Percentiles rank a stretch among this genome's conserved stretches.
Conservation (phyloP, 1,140 invertebrate species). For the Cotesia chilonis region DNA sequence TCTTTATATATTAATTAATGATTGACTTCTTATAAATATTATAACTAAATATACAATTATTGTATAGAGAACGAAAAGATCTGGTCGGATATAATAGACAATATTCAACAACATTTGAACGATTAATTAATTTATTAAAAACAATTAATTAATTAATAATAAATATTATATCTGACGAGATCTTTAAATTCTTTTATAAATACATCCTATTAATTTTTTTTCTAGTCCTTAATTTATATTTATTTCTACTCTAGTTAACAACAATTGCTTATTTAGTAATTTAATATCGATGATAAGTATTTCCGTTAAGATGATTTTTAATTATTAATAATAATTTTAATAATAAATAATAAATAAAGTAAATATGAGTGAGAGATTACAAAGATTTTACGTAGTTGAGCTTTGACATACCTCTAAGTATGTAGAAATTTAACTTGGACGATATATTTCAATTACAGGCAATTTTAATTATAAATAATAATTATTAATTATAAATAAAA, state of each 20-base stretch:
- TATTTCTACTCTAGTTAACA: slow-evolving; percentile 7
- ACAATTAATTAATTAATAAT: slow-evolving; percentile 1
- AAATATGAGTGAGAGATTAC: not conserved
- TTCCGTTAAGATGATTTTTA: slow-evolving; percentile 11
- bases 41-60: slow-evolving; percentile 38
- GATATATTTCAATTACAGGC: no score
- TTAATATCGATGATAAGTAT: slow-evolving; percentile 32
- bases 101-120: not conserved
- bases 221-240: slow-evolving; percentile 13
- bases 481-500: not conserved
- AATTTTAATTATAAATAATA: not conserved
- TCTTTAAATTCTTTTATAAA: slow-evolving; percentile 6
- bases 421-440: not conserved
- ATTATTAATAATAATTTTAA: not conserved
- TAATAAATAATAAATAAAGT: not conserved
- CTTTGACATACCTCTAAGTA: slow-evolving; percentile 14
- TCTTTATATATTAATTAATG: slow-evolving; percentile 6
- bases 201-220: slow-evolving; percentile 3
- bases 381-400: slow-evolving; percentile 14
- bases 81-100: not conserved
- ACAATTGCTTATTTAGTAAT: slow-evolving; percentile 27
- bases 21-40: slow-evolving; percentile 34
- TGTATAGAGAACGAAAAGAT: slow-evolving; percentile 11
- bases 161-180: slow-evolving; percentile 2
- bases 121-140: not conserved